phyloP scores from a whole-genome alignment of 2,888 invertebrate genomes.

The Biston stratarius region DNA sequence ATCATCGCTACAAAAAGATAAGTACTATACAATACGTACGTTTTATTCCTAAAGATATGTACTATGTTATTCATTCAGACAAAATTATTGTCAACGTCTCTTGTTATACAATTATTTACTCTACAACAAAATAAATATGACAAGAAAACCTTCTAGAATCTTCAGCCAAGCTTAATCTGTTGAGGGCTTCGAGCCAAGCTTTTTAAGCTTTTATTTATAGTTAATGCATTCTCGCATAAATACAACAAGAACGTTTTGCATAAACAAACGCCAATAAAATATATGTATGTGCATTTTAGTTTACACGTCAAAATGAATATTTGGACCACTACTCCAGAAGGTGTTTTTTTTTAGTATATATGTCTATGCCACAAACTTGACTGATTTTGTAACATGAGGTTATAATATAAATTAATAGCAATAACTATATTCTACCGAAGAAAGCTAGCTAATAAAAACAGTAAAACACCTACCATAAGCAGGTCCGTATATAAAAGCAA shows the following conservation, averaged over 20 bases:
- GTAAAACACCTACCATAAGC: slow-evolving; percentile 67
- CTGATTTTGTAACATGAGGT: too few relatives aligned
- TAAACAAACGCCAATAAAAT: not conserved
- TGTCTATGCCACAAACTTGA: too few relatives aligned
- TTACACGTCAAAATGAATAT: not conserved
- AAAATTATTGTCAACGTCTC: not conserved
- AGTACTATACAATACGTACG: too few relatives aligned
- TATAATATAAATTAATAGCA: not conserved
- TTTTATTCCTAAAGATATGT: too few relatives aligned
- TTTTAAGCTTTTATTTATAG: slow-evolving; percentile 16
- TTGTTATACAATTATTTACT: not conserved
- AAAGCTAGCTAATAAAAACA: slow-evolving; percentile 37
- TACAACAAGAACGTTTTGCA: slow-evolving; percentile 2
- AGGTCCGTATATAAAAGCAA: slow-evolving; percentile 76
- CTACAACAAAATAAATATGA: slow-evolving; percentile 12
- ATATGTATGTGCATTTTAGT: not conserved
- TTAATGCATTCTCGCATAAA: slow-evolving; percentile 16
- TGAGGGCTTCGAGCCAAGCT: slow-evolving; percentile 17
- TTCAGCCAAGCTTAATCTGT: slow-evolving; percentile 23
- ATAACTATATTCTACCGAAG: not conserved
- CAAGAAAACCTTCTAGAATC: slow-evolving; percentile 18
- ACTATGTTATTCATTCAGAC: not conserved
- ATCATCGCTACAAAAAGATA: too few relatives aligned
- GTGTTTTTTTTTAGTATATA: not conserved
- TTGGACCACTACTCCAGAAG: not conserved